These are phyloP conservation scores for Eristalis intricaria DNA, from an alignment of 2,888 invertebrate species.

Conservation along the genomic window DNA sequence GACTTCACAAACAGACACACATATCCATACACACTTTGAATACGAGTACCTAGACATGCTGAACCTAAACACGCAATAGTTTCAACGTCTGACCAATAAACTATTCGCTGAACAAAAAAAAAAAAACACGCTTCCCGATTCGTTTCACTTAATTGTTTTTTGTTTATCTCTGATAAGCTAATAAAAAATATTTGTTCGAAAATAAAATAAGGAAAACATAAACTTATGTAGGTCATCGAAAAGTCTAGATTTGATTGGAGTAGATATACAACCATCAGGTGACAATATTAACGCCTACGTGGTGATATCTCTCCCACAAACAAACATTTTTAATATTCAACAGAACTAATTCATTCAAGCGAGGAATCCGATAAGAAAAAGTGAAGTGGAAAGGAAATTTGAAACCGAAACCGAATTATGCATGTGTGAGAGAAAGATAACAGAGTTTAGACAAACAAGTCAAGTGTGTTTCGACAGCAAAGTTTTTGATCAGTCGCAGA, in stretches of 20 bases:
- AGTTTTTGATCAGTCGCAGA: too few relatives aligned
- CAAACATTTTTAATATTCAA: background rate
- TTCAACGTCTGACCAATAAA: background rate
- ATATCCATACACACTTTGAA: background rate
- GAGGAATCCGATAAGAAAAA: too few relatives aligned
- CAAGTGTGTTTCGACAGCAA: too few relatives aligned
- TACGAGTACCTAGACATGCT: background rate
- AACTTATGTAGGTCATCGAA: background rate
- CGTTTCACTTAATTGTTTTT: slow-evolving; percentile 11
- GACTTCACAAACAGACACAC: background rate
- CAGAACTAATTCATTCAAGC: background rate
- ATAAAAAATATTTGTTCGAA: slow-evolving; percentile 3
- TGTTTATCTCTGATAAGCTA: slow-evolving; percentile 7
- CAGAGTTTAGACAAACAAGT: too few relatives aligned
- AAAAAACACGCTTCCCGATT: slow-evolving; percentile 36
- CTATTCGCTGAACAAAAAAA: background rate
- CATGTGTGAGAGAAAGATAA: too few relatives aligned
- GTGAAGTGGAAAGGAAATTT: too few relatives aligned
- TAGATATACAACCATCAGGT: background rate
- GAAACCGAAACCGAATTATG: too few relatives aligned
- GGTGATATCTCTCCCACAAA: background rate
- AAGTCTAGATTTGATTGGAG: slow-evolving; percentile 8
- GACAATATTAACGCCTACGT: background rate
- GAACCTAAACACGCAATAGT: background rate
- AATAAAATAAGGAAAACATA: background rate